Evolutionary conservation across 2,888 invertebrate species (phyloP).

Genomic region (Parochlus steinenii): DNA sequence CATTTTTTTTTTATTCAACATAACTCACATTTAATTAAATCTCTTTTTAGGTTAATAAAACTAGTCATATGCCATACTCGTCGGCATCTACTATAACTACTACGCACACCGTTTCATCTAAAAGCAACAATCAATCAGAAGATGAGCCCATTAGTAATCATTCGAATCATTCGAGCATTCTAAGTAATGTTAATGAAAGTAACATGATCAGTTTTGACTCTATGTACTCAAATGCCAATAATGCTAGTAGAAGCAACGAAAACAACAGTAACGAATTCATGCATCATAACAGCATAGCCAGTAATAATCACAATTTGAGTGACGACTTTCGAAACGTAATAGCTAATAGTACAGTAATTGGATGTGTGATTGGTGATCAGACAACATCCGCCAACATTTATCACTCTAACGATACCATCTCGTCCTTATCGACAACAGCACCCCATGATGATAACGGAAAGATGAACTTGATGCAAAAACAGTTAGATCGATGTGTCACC

Average conservation of each 20-base stretch:
- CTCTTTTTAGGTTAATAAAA: too few relatives aligned
- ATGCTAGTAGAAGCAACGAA: too few relatives aligned
- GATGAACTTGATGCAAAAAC: constrained; percentile 9
- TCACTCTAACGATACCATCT: constrained; percentile 9
- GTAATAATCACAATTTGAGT: too few relatives aligned
- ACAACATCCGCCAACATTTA: constrained; percentile 5
- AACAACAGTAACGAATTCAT: too few relatives aligned
- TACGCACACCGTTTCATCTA: constrained; percentile 4
- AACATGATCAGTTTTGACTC: too few relatives aligned
- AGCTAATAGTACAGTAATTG: too few relatives aligned
- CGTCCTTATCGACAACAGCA: constrained; percentile 4
- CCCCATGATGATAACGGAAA: constrained; percentile 10
- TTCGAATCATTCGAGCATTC: too few relatives aligned
- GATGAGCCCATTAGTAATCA: too few relatives aligned
- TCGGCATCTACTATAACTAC: constrained; percentile 8
- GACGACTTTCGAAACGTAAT: background rate
- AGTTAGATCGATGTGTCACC: constrained; percentile 9
- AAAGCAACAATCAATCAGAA: background rate
- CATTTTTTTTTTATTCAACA: constrained; percentile 1
- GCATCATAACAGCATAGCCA: constrained; percentile 23
- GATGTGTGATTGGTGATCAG: background rate
- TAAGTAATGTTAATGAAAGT: too few relatives aligned
- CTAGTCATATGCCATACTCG: background rate
- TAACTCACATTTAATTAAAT: too few relatives aligned
- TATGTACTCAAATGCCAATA: too few relatives aligned